phyloP scores from a whole-genome alignment of 2,113 vertebrate genomes.

The Monarcha castaneiventris region DNA sequence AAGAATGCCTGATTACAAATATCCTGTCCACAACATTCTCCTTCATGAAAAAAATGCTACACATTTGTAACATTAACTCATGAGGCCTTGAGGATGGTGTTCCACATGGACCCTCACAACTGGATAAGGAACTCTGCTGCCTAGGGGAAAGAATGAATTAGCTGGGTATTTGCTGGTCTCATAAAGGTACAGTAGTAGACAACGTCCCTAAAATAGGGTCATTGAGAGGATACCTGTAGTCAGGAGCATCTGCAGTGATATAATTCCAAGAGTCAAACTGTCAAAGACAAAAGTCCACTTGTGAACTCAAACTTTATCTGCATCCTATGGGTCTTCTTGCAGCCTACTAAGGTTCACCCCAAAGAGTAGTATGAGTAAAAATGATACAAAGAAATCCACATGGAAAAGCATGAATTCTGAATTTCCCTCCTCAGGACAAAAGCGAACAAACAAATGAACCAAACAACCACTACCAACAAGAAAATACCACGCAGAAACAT shows the following conservation, averaged over 20 bases:
- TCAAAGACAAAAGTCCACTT: background rate
- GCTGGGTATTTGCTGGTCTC: background rate
- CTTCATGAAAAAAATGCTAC: background rate
- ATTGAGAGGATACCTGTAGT: background rate
- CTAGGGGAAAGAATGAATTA: background rate
- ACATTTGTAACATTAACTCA: background rate
- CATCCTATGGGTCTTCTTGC: background rate
- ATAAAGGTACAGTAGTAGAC: background rate
- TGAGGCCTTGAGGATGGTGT: background rate
- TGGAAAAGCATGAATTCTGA: background rate
- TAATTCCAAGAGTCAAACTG: background rate
- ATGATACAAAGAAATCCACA: background rate
- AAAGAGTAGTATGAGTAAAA: background rate
- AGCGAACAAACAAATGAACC: background rate
- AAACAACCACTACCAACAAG: background rate
- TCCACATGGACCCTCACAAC: accelerated
- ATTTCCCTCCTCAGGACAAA: background rate
- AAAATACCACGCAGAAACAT: background rate
- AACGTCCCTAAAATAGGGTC: background rate
- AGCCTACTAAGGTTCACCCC: background rate
- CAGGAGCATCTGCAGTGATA: background rate
- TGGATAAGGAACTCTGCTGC: accelerated
- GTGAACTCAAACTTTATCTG: background rate
- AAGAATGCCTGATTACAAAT: background rate
- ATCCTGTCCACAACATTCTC: background rate